Evolutionary conservation across 2,888 invertebrate genomes (phyloP), one percentile per base, ranked within the genome.

Genomic region (Lepidonotus clava): DNA sequence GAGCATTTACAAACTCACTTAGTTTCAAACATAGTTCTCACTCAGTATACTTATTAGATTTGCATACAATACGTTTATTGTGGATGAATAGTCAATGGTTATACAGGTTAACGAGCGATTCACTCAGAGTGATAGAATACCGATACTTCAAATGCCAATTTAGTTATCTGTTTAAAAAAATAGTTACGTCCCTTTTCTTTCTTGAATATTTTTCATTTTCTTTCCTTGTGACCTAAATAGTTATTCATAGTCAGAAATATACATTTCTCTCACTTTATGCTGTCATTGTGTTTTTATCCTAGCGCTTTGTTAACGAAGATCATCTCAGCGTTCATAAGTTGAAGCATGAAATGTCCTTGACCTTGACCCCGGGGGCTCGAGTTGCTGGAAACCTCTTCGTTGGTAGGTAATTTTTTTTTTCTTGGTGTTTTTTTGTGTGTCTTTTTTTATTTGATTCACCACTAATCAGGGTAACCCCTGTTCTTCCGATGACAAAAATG

Each of bases 341-440:
- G 92, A 97, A 97, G 92, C 97, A 97, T 92, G 97, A 97, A 89
- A 97, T 98, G 97, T 96, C 96, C n/a, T 93, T 98, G 86, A 96
- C 97, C 90, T 95, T 98, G 21, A 86, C 87, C 2, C 76, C 89
- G 6, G 88, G 89, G 18, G 80, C 83, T n/a, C 36, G 80, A n/a
- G 21, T 77, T 11, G 71, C 36, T 14, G 90, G 88, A 87, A 88
- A 89, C 87, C 67, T 95, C 41, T 96, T 96, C 94, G 95, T 96
- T 87, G 96, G 97, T 97, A 94, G 18, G 46, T 46, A 46, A 46
- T 11, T 46, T 8, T 18, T 46, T 18, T 46, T 46, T 8, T 46
- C 8, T 46, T 46, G 46, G 8, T 46, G 8, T 11, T 46, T 46
- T 11, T 46, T 46, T 11, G 8, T 46, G 8, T 46, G 8, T 46